Evolutionary conservation across 2,888 invertebrate species (phyloP), one percentile per base, ranked within the genome.

Genomic region (Dyspetes luteomarginatus): DNA sequence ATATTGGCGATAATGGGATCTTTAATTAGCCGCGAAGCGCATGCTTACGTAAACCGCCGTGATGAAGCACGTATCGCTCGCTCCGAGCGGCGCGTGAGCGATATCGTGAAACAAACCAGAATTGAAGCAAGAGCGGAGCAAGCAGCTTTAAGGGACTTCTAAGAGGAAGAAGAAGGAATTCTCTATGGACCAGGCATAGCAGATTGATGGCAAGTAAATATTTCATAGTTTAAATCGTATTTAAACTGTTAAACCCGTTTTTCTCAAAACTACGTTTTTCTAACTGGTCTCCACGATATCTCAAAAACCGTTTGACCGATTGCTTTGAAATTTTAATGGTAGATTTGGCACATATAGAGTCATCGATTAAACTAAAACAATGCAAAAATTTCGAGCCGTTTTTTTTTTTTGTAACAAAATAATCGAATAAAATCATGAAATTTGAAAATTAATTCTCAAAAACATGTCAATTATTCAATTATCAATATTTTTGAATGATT

Each of bases 271-370:
- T 67, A 3, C 3, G 65, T 68, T 73, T 67, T 73, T 65, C 19
- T 15, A 73, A 73, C 62, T 73, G 22, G 1, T 24, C 19, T 50
- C 52, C 52, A 52, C 24, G 3, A 55, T 75, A 68, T 68, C 43
- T 75, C 75, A 17, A 75, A 43, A 75, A 75, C 36, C 19, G 55
- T 22, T 74, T 68, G 26, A 9, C 55, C 41, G 55, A 75, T 64
- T 48, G 12, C n/a, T 43, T 36, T 60, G 22, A 71, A 60, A 71
- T 71, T 60, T 71, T 12, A n/a, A 71, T 12, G 30, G 60, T 64
- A 36, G 4, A 22, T 28, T 69, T 56, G 22, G 56, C 56, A 69
- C 56, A 69, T 69, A 41, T 69, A 28, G 58, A 24, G 4, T 26
- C 15, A 56, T 15, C 12, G 15, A 56, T 28, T 56, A 26, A 30